These are phyloP conservation scores for Syrphus vitripennis DNA, from an alignment of 2,888 invertebrate genomes.

Conservation along the genomic window DNA sequence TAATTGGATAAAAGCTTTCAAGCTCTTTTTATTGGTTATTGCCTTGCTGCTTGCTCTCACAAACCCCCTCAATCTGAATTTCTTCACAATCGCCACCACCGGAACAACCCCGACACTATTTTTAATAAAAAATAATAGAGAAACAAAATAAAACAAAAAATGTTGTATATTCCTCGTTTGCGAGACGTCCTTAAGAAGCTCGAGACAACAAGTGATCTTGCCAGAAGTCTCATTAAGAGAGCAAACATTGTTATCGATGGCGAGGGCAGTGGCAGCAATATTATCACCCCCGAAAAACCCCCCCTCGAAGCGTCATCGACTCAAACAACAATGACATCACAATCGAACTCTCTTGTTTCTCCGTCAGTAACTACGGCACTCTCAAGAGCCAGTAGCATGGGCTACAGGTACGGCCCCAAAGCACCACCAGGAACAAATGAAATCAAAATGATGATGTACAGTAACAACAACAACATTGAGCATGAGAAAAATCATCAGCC, in stretches of 20 bases:
- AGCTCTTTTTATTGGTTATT: slow-evolving; percentile 18
- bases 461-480: slow-evolving; percentile 10
- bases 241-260: slow-evolving; percentile 52
- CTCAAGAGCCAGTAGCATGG: slow-evolving; percentile 74
- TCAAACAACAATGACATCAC: slow-evolving; percentile 66
- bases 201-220: slow-evolving; percentile 73
- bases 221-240: slow-evolving; percentile 73
- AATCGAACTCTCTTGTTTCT: slow-evolving; percentile 68
- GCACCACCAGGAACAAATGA: slow-evolving; percentile 43
- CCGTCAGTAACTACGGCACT: slow-evolving; percentile 73
- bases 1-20: slow-evolving; percentile 7
- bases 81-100: background rate
- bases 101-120: slow-evolving; percentile 21
- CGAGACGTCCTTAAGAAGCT: slow-evolving; percentile 63
- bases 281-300: slow-evolving; percentile 63
- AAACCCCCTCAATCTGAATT: background rate
- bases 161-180: slow-evolving; percentile 60
- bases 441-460: slow-evolving; percentile 33
- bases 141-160: background rate
- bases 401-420: slow-evolving; percentile 64
- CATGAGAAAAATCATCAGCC: slow-evolving; percentile 53
- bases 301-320: slow-evolving; percentile 70
- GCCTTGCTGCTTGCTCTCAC: background rate
- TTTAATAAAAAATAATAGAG: background rate
- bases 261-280: background rate